phyloP scores from a whole-genome alignment of 2,797 vertebrate species.

The Danio aesculapii region DNA sequence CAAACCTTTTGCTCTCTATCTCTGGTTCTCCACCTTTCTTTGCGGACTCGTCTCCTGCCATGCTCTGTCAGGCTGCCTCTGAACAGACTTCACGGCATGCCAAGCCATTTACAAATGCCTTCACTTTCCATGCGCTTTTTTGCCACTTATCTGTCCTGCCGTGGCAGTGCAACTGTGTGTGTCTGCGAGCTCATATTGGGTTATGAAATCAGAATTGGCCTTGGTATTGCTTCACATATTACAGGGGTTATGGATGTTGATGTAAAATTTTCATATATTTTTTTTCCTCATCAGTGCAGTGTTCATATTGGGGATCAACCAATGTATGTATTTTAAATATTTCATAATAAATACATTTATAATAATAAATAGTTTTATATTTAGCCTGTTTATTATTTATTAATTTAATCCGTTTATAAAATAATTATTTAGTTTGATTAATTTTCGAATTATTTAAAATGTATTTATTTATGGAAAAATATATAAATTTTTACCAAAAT shows the following conservation, averaged over 20 bases:
- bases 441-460: too few species aligned
- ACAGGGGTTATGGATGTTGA: not conserved
- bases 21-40: slow-evolving; percentile 5
- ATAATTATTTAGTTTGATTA: too few species aligned
- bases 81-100: slow-evolving; percentile 37
- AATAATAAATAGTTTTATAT: too few species aligned
- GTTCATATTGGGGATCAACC: not conserved
- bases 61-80: slow-evolving; percentile 32
- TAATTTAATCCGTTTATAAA: too few species aligned
- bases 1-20: slow-evolving; percentile 28
- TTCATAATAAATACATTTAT: too few species aligned
- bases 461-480: too few species aligned
- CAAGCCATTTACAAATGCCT: slow-evolving; percentile 45
- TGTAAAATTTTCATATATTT: not conserved
- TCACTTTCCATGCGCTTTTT: slow-evolving; percentile 44
- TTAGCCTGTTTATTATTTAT: too few species aligned
- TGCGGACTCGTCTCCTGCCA: slow-evolving; percentile 43
- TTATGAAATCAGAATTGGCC: not conserved
- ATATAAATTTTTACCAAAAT: too few species aligned
- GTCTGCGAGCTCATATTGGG: not conserved
- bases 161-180: not conserved
- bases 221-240: not conserved
- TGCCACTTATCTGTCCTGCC: not conserved
- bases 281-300: not conserved
- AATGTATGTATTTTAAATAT: too few species aligned